Conservation (phyloP, 2,888 invertebrate species). For the Polia nebulosa region DNA sequence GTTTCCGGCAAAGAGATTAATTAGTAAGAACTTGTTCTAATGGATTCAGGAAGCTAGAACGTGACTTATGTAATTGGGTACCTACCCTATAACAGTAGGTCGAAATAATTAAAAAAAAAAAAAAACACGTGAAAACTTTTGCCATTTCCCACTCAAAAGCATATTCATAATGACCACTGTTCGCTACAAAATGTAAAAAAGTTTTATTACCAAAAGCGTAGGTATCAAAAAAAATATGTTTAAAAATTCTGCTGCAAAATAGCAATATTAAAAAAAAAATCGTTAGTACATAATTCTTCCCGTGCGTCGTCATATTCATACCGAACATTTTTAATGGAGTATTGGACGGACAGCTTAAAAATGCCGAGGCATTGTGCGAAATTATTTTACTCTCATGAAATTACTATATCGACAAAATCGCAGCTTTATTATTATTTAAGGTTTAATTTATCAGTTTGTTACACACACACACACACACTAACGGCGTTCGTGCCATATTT, state of each 20-base stretch:
- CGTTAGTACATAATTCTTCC: constrained; percentile 3
- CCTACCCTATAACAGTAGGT: neutral
- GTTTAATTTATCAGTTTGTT: constrained; percentile 8
- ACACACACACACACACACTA: no score
- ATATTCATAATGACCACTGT: neutral
- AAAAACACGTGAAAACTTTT: neutral
- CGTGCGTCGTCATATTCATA: constrained; percentile 8
- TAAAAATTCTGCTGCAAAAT: constrained; percentile 11
- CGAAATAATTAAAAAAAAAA: neutral
- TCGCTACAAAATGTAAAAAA: neutral
- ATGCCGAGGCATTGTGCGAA: constrained; percentile 1
- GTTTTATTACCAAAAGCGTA: neutral
- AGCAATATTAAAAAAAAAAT: constrained; percentile 1
- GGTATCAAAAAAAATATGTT: neutral
- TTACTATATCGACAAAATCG: constrained; percentile 14
- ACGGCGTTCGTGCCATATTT: neutral
- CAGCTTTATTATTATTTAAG: constrained; percentile 32
- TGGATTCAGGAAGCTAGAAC: no score
- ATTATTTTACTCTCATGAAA: constrained; percentile 25
- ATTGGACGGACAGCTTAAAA: constrained; percentile 11
- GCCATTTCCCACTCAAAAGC: neutral
- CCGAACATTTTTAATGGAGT: constrained; percentile 26
- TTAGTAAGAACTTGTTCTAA: neutral
- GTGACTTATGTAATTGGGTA: no score
- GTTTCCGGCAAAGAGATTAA: neutral